Percentiles rank a stretch among this genome's conserved stretches.
phyloP scores from a whole-genome alignment of 2,888 invertebrate species.

The Nomada fabriciana region DNA sequence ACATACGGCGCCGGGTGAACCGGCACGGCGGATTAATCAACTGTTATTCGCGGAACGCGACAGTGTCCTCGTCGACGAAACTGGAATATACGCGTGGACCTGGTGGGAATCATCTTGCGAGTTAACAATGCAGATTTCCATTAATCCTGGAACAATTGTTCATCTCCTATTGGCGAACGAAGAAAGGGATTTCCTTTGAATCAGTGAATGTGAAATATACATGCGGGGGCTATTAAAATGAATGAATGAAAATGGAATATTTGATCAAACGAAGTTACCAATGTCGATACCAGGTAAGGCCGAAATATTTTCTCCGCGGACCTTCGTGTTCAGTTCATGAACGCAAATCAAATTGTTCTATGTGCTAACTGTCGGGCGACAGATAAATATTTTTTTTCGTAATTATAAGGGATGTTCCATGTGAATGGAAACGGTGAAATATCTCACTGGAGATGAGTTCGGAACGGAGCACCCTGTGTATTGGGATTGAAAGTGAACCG shows the following conservation, averaged over 20 bases:
- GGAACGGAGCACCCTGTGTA: too few relatives aligned
- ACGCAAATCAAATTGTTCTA: neutral
- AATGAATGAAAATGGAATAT: neutral
- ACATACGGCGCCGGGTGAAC: constrained; percentile 1
- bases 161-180: neutral
- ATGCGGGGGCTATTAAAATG: too few relatives aligned
- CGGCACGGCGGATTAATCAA: constrained; percentile 38
- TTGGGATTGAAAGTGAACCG: constrained; percentile 25
- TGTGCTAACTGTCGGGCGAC: neutral
- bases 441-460: neutral
- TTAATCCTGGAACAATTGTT: constrained; percentile 28
- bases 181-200: neutral
- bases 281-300: too few relatives aligned
- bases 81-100: neutral
- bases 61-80: constrained; percentile 11
- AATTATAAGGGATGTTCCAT: constrained; percentile 11
- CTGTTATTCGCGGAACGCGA: constrained; percentile 6
- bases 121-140: constrained; percentile 30
- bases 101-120: constrained; percentile 22
- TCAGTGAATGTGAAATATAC: neutral
- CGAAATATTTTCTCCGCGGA: neutral
- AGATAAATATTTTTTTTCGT: neutral
- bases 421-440: too few relatives aligned
- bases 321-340: neutral
- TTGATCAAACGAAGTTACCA: neutral